Evolutionary conservation across 2,888 invertebrate genomes (phyloP).

Genomic region (Meliscaeva auricollis): DNA sequence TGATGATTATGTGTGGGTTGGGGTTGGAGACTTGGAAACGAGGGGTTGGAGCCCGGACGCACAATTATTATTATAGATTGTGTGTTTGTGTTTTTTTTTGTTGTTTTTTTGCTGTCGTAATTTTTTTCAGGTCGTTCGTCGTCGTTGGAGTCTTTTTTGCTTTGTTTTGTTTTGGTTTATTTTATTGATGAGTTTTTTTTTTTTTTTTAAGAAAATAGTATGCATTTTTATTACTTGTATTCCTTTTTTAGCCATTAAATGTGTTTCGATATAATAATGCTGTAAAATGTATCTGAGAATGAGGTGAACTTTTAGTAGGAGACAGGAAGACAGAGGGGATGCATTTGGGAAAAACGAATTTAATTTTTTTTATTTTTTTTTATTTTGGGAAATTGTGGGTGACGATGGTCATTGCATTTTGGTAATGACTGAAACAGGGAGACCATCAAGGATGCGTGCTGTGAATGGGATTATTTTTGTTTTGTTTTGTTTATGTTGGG

Average conservation of each 20-base stretch:
- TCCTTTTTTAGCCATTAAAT: slow-evolving; percentile 70
- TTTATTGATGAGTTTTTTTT: slow-evolving; percentile 50
- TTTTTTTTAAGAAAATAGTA: slow-evolving; percentile 72
- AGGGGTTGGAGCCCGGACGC: slow-evolving; percentile 50
- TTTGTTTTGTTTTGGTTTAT: slow-evolving; percentile 35
- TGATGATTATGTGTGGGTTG: slow-evolving; percentile 45
- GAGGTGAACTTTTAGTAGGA: slow-evolving; percentile 35
- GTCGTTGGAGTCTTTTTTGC: slow-evolving; percentile 30
- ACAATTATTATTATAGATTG: slow-evolving; percentile 69
- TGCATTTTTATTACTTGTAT: slow-evolving; percentile 54
- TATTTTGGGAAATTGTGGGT: slow-evolving; percentile 29
- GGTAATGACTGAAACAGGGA: slow-evolving; percentile 66
- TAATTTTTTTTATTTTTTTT: slow-evolving; percentile 3
- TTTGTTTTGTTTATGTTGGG: slow-evolving; percentile 29
- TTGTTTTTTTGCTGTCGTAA: too few species aligned
- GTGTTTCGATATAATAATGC: slow-evolving; percentile 73
- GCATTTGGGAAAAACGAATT: slow-evolving; percentile 23
- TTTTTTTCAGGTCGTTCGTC: slow-evolving; percentile 63
- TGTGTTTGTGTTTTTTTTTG: slow-evolving; percentile 58
- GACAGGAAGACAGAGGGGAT: not conserved
- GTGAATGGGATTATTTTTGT: slow-evolving; percentile 35
- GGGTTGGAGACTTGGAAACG: too few species aligned
- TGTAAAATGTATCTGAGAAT: slow-evolving; percentile 65
- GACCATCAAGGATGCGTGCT: slow-evolving; percentile 41
- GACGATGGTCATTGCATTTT: slow-evolving; percentile 70